Base-by-base conservation (phyloP, 1,140 invertebrate species). In the Venturia canescens region DNA sequence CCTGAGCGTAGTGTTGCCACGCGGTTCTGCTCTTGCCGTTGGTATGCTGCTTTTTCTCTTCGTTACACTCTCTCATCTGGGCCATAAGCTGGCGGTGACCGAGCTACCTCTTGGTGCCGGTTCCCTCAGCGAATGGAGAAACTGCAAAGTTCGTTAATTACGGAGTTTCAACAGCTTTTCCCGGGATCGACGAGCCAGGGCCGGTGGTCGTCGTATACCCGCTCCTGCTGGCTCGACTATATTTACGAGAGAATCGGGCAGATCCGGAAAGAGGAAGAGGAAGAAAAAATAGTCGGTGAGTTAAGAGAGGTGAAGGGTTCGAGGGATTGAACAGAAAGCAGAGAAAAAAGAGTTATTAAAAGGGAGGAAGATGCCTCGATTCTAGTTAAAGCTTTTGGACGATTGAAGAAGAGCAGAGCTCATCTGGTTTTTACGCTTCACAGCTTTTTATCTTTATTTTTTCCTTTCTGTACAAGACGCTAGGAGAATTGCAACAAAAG, bases 71-170 rank as follows among this genome's bases (percentile, higher is more conserved):
- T 31, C 29, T 31, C 66, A 31, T n/a, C 67, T 18, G 38, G 27
- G 63, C 57, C n/a, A 69, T 69, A 69, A 69, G 66, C 66, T 69
- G 29, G 21, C 66, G 66, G 66, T 69, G 29, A 29, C 27, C 66
- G 66, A 69, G 66, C 29, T 69, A 29, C 66, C 66, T 69, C 53
- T 57, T 57, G 0, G 66, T 53, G 16, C 16, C 18, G 31, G 76
- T 44, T 57, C 44, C 76, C 48, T 57, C 53, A 50, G 83, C 81
- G 69, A 79, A 83, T 80, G 80, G 83, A 81, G 83, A 85, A 83
- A 83, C 83, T 83, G 83, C 83, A 85, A 84, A 85, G 83, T 85
- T 84, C 83, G 83, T 85, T 85, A 85, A 85, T 85, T 85, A 84
- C 84, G 78, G 82, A 80, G 82, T 83, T 84, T 83, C 75, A 77